Percentiles rank a stretch among this genome's conserved stretches.
Evolutionary conservation across 2,113 vertebrate species (phyloP).

Genomic region (Cyprinodon brontotheroides): DNA sequence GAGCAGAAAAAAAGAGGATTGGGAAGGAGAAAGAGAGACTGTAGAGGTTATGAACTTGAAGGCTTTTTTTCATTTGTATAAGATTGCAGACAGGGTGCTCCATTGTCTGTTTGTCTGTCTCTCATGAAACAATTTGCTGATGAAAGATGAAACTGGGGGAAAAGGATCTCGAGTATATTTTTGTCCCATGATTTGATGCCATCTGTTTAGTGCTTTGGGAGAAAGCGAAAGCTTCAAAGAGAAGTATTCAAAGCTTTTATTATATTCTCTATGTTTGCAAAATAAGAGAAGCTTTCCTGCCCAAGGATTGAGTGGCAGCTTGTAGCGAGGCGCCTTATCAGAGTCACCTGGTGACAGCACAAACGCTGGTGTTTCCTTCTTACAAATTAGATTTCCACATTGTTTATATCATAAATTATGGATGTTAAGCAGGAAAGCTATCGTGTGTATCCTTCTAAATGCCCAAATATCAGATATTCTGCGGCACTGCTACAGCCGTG

Average conservation of each 20-base stretch:
- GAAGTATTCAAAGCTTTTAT: neutral
- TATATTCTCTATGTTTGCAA: slow-evolving; percentile 1
- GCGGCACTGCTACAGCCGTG: slow-evolving; percentile 1
- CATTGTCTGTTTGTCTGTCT: slow-evolving; percentile 12
- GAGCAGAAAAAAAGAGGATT: slow-evolving; percentile 14
- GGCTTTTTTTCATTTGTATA: slow-evolving; percentile 25
- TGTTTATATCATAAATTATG: neutral
- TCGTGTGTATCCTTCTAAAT: slow-evolving; percentile 10
- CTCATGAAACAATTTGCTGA: neutral
- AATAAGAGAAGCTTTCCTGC: neutral
- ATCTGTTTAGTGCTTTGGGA: slow-evolving; percentile 34
- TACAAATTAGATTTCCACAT: neutral
- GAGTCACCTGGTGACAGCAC: neutral
- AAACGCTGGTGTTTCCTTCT: neutral
- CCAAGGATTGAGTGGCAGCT: neutral
- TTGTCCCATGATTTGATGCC: slow-evolving; percentile 36
- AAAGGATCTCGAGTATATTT: slow-evolving; percentile 28
- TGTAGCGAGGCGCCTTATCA: slow-evolving; percentile 4
- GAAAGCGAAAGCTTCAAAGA: slow-evolving; percentile 10
- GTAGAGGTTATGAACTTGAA: slow-evolving; percentile 1
- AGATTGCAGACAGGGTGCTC: slow-evolving; percentile 30
- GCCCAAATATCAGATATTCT: slow-evolving; percentile 24
- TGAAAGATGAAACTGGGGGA: neutral
- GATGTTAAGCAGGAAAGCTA: slow-evolving; percentile 23
- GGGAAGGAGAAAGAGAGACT: neutral